Base-by-base conservation (phyloP, 2,797 vertebrate species). In the Cynodonichthys magdalenae region DNA sequence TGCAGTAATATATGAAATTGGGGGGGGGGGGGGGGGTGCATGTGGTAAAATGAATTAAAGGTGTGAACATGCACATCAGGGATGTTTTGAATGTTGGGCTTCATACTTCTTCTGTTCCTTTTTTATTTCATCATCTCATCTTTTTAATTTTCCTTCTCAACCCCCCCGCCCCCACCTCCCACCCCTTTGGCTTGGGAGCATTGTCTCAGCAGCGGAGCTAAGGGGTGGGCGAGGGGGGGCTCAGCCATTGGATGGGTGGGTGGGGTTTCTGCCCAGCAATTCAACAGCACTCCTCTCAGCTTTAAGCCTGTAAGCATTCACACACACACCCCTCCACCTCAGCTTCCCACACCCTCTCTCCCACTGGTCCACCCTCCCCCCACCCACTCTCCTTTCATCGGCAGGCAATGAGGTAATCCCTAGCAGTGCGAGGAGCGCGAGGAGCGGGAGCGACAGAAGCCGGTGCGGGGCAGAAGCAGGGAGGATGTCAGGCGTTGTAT, bases 391-490 rank as follows among this genome's bases (percentile, higher is more conserved):
- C 89, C 89, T 92, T 93, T 94, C 92, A 92, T 92, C 91, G 90
- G 90, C 91, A 88, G 93, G 89, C 90, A 89, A 94, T 94, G 93
- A 94, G 93, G 93, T 94, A 94, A 94, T 94, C 93, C 91, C 90
- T 92, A 85, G 89, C 91, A 92, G 91, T 85, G 82, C 73, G 61
- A 73, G 66, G 18, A 66, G 62, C 58, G 62, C 69, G 61, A 64
- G 79, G 70, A 84, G 86, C 84, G 82, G 63, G 27, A 66, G 63
- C 69, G 67, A 67, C 66, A 60, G 82, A 75, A 86, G 86, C 86
- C 83, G 81, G 88, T 60, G 85, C 73, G 31, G 77, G 69, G 74
- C 77, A 69, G 74, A 24, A 65, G 81, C 61, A 7, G 73, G 29
- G n/a, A 80, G 57, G 82, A 89, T 90, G 88, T 84, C 81, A 83